Conservation (phyloP, 1,140 invertebrate species). For the Antheraea mylitta region DNA sequence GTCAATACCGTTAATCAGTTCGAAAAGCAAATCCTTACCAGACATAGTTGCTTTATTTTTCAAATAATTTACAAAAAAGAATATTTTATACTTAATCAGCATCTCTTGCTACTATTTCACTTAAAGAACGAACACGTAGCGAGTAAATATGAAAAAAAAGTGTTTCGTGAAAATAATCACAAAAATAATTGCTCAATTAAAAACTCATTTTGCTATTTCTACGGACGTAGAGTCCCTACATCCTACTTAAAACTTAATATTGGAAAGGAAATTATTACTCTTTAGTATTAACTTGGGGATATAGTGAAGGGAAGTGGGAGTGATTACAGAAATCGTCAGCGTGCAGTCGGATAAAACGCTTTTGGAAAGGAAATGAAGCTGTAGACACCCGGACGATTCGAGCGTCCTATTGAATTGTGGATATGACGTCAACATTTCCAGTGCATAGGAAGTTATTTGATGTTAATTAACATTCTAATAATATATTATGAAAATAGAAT, state of each 20-base stretch:
- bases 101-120: no score
- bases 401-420: background rate
- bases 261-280: conserved; percentile 10
- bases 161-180: background rate
- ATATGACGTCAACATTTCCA: background rate
- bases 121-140: no score
- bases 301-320: conserved; percentile 16
- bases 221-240: background rate
- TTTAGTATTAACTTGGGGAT: background rate
- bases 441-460: background rate
- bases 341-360: conserved; percentile 3
- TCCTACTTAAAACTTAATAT: background rate
- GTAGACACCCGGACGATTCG: conserved; percentile 1
- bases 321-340: conserved; percentile 18
- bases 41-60: no score
- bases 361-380: conserved; percentile 22
- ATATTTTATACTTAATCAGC: no score
- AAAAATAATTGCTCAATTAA: background rate
- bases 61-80: no score
- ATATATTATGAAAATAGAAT: background rate
- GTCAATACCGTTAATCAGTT: no score
- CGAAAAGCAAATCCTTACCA: no score
- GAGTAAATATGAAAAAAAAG: no score
- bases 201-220: background rate
- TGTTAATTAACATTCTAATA: background rate